Base-by-base conservation (phyloP, 2,888 invertebrate genomes). In the Zaprionus obscuricornis region DNA sequence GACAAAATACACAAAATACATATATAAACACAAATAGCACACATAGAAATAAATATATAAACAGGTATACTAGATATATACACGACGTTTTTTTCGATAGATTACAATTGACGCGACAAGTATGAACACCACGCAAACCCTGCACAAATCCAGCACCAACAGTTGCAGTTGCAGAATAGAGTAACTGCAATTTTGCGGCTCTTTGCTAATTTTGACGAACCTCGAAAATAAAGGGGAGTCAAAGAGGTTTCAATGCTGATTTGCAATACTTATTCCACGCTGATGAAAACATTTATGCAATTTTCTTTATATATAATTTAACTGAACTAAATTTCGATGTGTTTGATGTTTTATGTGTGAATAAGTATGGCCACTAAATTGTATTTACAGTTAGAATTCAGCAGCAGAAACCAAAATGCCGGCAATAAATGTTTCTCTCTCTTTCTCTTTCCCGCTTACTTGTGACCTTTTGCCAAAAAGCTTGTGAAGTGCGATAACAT, bases 171-270 rank as follows among this genome's bases (percentile, higher is more conserved):
- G 58, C 31, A 64, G n/a, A n/a, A 63, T 63, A 60, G 57, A 67
- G 16, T 20, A 22, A 50, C 54, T 36, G 55, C 51, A 40, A 46
- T 62, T 62, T n/a, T 37, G 55, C 45, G 54, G 20, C 34, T 11
- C 46, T 56, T 47, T 33, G 54, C 29, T 24, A 47, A 60, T 67
- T 66, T 78, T 42, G 73, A 88, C 89, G 84, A 87, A 94, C 94
- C 93, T 92, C 91, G 92, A 86, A 94, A 94, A 86, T 94, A 94
- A 45, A 92, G 90, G 74, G 93, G 93, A 29, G 94, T 94, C 60
- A 93, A 88, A 85, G 91, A 91, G 86, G 93, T 92, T 46, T 93
- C 92, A 68, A 94, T 88, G 87, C 92, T 90, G 76, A 91, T 91
- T n/a, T 42, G 94, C 93, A 88, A 94, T 89, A 59, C 92, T 91